Conservation (phyloP, 2,113 vertebrate species). For the Formicarius rufipectus region DNA sequence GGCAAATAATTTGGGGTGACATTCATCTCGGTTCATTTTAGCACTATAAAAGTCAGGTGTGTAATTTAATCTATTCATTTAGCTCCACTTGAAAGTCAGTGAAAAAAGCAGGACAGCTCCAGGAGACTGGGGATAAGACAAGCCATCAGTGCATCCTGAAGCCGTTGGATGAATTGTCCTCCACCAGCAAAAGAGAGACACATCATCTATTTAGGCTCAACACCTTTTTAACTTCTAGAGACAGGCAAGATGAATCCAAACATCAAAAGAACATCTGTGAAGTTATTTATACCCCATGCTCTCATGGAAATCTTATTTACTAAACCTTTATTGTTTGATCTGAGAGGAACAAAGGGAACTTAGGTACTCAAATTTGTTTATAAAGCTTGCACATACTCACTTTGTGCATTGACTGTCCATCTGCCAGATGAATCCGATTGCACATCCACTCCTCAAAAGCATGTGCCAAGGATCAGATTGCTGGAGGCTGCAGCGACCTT, state of each 20-base stretch:
- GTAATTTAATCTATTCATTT: constrained; percentile 15
- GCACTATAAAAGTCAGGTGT: not conserved
- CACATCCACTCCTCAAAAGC: not conserved
- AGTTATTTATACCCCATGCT: not conserved
- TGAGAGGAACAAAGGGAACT: not conserved
- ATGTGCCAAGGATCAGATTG: rapidly evolving
- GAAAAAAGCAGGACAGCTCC: not conserved
- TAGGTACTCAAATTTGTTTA: not conserved
- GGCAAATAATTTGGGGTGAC: constrained; percentile 13
- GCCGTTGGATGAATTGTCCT: not conserved
- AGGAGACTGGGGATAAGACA: not conserved
- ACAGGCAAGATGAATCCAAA: not conserved
- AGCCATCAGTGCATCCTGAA: not conserved
- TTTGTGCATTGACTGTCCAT: not conserved
- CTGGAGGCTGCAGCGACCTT: not conserved
- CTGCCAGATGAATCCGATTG: not conserved
- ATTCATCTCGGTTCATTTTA: not conserved
- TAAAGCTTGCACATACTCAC: rapidly evolving
- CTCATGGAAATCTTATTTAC: not conserved
- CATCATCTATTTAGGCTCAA: not conserved
- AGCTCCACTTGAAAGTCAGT: not conserved
- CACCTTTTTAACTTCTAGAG: not conserved
- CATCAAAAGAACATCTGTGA: not conserved
- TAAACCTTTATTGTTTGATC: not conserved
- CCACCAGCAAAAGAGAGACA: not conserved